Base-by-base conservation (phyloP, 2,113 vertebrate genomes). In the Ctenomys sociabilis region DNA sequence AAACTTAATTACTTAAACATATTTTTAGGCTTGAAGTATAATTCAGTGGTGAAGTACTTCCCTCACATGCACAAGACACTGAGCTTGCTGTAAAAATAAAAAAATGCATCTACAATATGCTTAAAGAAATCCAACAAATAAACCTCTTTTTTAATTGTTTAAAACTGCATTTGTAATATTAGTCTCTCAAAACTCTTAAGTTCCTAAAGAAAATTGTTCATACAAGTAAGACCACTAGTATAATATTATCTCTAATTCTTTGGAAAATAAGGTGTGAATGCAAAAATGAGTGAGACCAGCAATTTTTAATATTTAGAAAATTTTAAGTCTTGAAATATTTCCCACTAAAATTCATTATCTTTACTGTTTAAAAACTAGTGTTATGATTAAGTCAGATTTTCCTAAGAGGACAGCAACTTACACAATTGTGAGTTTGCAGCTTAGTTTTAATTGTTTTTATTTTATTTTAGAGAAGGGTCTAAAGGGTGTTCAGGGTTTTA, bases 201-300 rank as follows among this genome's bases (percentile, higher is more conserved):
- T 26, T 91, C 61, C n/a, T 37, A 6, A 26, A 57, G 52, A 45
- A 80, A 54, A n/a, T 72, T 80, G n/a, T 90, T 90, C 37, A 88
- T 80, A 78, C 4, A 64, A 4, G 66, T 72, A 64, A 84, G 73
- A 86, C 13, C 68, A 3, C 61, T 68, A 70, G 63, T n/a, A 59
- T 49, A 7, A 0, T n/a, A 85, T 68, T 75, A 45, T 70, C n/a
- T 95, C 35, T 89, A 89, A 59, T 78, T 59, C 30, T 82, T 75
- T 88, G 72, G 49, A 92, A 92, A 90, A 94, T 80, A 61, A 90
- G 75, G 14, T 45, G 43, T 90, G 30, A 57, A 43, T 77, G 77
- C 75, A 61, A 77, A 54, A 75, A 45, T 11, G 35, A 24, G 57
- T 40, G 22, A 78, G 21, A 64, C 37, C 54, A 0, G 1, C 40